Percentiles rank a stretch among this genome's conserved stretches.
phyloP scores from a whole-genome alignment of 2,113 vertebrate species.

The Menidia beryllina region DNA sequence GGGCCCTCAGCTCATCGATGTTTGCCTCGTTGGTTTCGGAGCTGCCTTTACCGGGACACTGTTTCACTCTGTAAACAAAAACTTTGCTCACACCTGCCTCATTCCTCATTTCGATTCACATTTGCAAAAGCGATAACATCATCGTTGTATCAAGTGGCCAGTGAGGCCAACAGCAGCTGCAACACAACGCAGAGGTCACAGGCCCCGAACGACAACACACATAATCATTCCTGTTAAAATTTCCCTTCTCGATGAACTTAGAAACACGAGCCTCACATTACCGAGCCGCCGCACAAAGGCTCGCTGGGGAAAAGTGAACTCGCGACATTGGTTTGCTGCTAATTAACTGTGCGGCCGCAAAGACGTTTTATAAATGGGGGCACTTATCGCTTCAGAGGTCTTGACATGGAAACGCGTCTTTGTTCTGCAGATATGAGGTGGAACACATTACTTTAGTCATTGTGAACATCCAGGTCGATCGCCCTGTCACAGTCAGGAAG shows the following conservation, averaged over 20 bases:
- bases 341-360: background rate
- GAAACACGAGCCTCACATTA: background rate
- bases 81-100: background rate
- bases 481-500: no score
- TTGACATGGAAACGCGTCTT: background rate
- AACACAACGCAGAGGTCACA: background rate
- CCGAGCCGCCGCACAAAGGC: background rate
- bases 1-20: no score
- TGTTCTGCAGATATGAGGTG: background rate
- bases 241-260: background rate
- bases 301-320: background rate
- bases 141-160: background rate
- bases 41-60: background rate
- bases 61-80: background rate
- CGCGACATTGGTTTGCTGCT: background rate
- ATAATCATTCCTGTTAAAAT: background rate
- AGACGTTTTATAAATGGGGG: background rate
- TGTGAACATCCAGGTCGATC: no score
- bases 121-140: conserved; percentile 1
- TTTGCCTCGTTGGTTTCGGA: no score
- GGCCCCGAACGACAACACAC: background rate
- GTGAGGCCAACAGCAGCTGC: background rate
- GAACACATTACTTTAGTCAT: no score
- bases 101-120: background rate
- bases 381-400: background rate